A percentile compares a stretch with the other conserved stretches of the same genome.
Conservation (phyloP, 2,888 invertebrate genomes). For the Ecliptopera silaceata region DNA sequence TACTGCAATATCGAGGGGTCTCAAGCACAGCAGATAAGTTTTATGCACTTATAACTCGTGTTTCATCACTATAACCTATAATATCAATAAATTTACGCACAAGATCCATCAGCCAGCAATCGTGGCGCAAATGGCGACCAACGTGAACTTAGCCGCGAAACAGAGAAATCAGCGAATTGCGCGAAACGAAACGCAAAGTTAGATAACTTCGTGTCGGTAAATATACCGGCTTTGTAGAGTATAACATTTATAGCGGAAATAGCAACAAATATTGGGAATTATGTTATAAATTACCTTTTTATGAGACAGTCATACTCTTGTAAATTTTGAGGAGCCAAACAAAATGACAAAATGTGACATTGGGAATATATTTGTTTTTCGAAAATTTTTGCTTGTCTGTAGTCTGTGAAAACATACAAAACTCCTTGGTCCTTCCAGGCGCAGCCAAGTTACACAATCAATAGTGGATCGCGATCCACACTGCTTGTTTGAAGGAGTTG, state of each 20-base stretch:
- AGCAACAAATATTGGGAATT: constrained; percentile 39
- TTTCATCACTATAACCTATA: constrained; percentile 76
- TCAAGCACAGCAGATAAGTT: constrained; percentile 37
- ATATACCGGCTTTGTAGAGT: constrained; percentile 47
- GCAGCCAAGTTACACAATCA: too few species aligned
- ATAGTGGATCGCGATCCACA: too few species aligned
- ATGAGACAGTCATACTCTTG: constrained; percentile 77
- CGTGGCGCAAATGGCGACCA: constrained; percentile 83
- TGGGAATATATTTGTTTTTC: constrained; percentile 28
- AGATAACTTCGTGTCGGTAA: constrained; percentile 61
- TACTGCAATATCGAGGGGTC: constrained; percentile 18
- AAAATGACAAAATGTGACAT: constrained; percentile 64
- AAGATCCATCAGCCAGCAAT: constrained; percentile 64
- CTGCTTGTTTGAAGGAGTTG: too few species aligned
- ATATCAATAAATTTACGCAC: constrained; percentile 63
- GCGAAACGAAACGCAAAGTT: constrained; percentile 49
- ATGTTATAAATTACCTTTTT: constrained; percentile 62
- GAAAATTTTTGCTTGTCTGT: constrained; percentile 8
- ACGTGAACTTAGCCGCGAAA: constrained; percentile 52
- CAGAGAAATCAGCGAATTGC: constrained; percentile 32
- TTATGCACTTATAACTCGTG: constrained; percentile 58
- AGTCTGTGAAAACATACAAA: not conserved
- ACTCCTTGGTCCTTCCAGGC: constrained; percentile 19
- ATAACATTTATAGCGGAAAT: constrained; percentile 32
- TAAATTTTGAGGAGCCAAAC: constrained; percentile 78